A percentile compares a stretch with the other conserved stretches of the same genome.
Conservation (phyloP, 2,113 vertebrate species). For the Lichenostomus cassidix region DNA sequence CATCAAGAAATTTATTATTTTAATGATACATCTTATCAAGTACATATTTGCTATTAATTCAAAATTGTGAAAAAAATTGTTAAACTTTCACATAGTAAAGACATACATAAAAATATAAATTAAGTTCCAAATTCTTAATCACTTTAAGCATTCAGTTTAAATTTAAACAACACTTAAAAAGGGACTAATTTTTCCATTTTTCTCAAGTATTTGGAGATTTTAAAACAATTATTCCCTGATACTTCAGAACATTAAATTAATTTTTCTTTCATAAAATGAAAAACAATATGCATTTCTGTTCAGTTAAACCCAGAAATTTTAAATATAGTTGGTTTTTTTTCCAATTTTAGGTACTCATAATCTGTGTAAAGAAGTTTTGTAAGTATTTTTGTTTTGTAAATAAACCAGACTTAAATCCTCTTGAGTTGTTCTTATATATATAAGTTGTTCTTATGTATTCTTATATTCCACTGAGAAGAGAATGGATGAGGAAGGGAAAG, state of each 20-base stretch:
- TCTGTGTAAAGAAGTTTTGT: neutral
- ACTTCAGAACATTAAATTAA: neutral
- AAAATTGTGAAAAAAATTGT: neutral
- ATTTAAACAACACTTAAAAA: neutral
- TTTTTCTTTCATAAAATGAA: neutral
- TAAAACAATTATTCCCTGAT: neutral
- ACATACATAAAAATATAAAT: neutral
- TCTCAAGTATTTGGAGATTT: neutral
- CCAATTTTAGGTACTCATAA: neutral
- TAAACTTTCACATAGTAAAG: neutral
- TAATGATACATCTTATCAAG: neutral
- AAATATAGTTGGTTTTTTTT: accelerated
- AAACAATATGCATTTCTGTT: neutral
- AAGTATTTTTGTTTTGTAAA: neutral
- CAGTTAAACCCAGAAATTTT: neutral
- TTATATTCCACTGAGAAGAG: neutral
- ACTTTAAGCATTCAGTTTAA: neutral
- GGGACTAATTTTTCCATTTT: accelerated
- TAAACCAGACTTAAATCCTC: accelerated
- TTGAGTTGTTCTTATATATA: neutral
- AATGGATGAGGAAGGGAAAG: too few species aligned
- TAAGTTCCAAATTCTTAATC: neutral
- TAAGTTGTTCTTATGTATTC: neutral
- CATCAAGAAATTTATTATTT: neutral
- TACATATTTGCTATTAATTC: neutral